Evolutionary conservation across 1,140 invertebrate species (phyloP).

Genomic region (Scaptomyza montana): DNA sequence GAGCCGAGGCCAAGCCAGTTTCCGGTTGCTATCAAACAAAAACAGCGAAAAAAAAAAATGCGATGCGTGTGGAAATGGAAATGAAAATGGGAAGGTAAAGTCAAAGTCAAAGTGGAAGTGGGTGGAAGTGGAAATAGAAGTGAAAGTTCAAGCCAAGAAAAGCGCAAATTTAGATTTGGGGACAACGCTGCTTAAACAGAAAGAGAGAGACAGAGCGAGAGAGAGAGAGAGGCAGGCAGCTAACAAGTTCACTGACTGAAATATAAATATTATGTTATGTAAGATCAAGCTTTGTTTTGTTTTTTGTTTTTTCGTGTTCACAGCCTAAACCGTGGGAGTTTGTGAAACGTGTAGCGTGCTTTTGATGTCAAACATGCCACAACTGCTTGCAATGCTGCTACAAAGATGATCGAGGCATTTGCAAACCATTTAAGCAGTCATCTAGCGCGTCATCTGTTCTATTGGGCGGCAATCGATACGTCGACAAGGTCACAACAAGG

Average conservation of each 20-base stretch:
- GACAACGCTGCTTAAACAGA: conserved; percentile 6
- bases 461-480: conserved; percentile 83
- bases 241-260: neutral
- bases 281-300: conserved; percentile 5
- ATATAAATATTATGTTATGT: conserved; percentile 6
- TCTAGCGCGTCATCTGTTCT: conserved; percentile 84
- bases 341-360: conserved; percentile 17
- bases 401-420: conserved; percentile 83
- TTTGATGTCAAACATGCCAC: conserved; percentile 28
- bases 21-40: conserved; percentile 60
- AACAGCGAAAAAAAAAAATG: conserved; percentile 22
- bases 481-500: conserved; percentile 46
- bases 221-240: neutral
- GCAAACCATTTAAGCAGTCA: conserved; percentile 80
- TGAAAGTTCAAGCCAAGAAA: conserved; percentile 52
- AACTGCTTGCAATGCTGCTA: conserved; percentile 24
- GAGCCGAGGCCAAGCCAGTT: conserved; percentile 31
- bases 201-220: neutral
- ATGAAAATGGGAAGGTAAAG: conserved; percentile 48
- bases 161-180: conserved; percentile 46
- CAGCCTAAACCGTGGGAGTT: conserved; percentile 33
- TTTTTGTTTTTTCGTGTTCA: conserved; percentile 12
- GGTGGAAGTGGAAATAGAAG: conserved; percentile 37
- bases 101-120: too few species aligned
- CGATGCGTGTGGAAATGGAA: conserved; percentile 56